phyloP scores from a whole-genome alignment of 2,113 vertebrate species.

The Hemiscyllium ocellatum region DNA sequence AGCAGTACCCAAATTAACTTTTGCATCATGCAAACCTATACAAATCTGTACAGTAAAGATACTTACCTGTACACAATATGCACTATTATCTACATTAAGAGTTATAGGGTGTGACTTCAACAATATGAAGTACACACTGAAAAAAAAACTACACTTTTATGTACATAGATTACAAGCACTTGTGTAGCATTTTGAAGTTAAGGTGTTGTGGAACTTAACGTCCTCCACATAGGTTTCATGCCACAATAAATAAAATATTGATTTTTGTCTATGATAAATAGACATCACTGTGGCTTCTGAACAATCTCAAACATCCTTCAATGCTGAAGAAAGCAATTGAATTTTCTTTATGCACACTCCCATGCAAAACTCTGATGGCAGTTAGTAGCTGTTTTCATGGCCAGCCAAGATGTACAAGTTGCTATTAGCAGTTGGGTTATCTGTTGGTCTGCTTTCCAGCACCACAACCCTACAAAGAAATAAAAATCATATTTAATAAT shows the following conservation, averaged over 20 bases:
- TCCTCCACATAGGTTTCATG: slow-evolving; percentile 57
- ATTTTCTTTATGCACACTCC: slow-evolving; percentile 41
- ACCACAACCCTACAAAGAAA: slow-evolving; percentile 80
- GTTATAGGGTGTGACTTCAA: slow-evolving; percentile 64
- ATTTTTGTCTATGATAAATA: slow-evolving; percentile 39
- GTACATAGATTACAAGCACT: slow-evolving; percentile 96
- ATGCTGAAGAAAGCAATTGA: slow-evolving; percentile 53
- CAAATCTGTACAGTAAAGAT: slow-evolving; percentile 72
- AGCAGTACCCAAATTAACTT: slow-evolving; percentile 57
- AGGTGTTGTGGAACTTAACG: slow-evolving; percentile 58
- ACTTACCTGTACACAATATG: slow-evolving; percentile 65
- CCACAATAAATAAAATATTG: slow-evolving; percentile 75
- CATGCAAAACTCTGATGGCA: slow-evolving; percentile 16
- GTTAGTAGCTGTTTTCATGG: slow-evolving; percentile 98
- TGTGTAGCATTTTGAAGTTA: slow-evolving; percentile 62
- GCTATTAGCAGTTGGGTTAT: slow-evolving; percentile 95
- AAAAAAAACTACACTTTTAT: slow-evolving; percentile 81
- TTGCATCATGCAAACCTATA: slow-evolving; percentile 58
- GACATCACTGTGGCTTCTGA: slow-evolving; percentile 50
- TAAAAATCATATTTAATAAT: slow-evolving; percentile 33
- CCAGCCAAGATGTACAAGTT: slow-evolving; percentile 97
- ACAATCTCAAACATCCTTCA: slow-evolving; percentile 50
- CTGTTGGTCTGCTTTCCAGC: slow-evolving; percentile 90
- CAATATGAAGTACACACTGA: slow-evolving; percentile 60
- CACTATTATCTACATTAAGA: slow-evolving; percentile 72